Base-by-base conservation (phyloP, 2,888 invertebrate genomes). In the Parapristionchus giblindavisi region DNA sequence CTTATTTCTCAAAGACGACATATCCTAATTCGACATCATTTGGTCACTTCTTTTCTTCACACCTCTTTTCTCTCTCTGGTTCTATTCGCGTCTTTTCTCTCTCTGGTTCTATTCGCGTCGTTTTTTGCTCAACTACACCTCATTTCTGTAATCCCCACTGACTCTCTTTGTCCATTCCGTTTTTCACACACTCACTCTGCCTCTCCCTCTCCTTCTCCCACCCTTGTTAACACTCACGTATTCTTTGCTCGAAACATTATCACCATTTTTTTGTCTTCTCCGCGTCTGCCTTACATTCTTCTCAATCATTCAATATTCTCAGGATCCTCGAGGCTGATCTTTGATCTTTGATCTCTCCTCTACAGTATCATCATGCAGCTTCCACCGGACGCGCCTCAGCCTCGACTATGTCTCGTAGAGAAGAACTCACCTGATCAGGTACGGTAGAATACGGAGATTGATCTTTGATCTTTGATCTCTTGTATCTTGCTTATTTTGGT, bases 321-420 rank as follows among this genome's bases (percentile, higher is more conserved):
- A n/a, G n/a, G n/a, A n/a, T n/a, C n/a, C n/a, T n/a, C n/a, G n/a
- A n/a, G n/a, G n/a, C n/a, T n/a, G n/a, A n/a, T n/a, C n/a, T n/a
- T n/a, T n/a, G n/a, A n/a, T n/a, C n/a, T n/a, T n/a, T n/a, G n/a
- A n/a, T n/a, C n/a, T n/a, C n/a, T n/a, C n/a, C n/a, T n/a, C n/a
- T n/a, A n/a, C n/a, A n/a, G n/a, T n/a, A n/a, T n/a, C n/a, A n/a
- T n/a, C 11, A 75, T 58, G 73, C 72, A 78, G 38, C 75, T 85
- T 72, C 84, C 84, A 38, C 74, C 78, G 38, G 83, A 83, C 72
- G 86, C 85, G 56, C 85, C 85, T 27, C 66, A 81, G 8, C 87
- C 87, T 21, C 79, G 87, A 61, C 78, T 85, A 56, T 87, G 87
- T 65, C 73, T 83, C 27, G 76, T 87, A 40, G 77, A 81, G 77